phyloP scores from a whole-genome alignment of 2,113 vertebrate genomes.

The Piaya cayana region DNA sequence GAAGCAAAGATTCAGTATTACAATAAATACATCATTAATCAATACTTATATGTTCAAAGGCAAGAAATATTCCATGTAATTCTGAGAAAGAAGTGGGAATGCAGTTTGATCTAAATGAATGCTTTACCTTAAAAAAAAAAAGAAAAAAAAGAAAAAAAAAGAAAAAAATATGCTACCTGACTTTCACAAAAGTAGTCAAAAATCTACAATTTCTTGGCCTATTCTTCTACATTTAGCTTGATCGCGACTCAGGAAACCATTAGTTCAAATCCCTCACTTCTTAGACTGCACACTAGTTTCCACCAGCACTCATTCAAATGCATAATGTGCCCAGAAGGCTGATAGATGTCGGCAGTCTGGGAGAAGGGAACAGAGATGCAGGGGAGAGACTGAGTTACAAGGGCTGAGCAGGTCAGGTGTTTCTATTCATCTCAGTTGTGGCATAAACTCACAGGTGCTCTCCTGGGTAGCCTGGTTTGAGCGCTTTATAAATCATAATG shows the following conservation, averaged over 20 bases:
- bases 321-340: background rate
- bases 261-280: background rate
- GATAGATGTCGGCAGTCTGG: background rate
- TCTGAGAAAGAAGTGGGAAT: conserved; percentile 34
- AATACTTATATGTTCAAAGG: conserved; percentile 71
- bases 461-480: background rate
- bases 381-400: background rate
- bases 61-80: conserved; percentile 59
- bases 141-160: background rate
- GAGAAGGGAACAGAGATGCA: rapidly evolving
- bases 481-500: conserved; percentile 33
- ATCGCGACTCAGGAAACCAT: background rate
- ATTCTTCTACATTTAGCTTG: background rate
- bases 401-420: background rate
- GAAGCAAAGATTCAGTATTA: conserved; percentile 66
- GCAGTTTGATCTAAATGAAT: conserved; percentile 64
- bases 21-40: conserved; percentile 73
- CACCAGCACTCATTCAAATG: background rate
- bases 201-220: background rate
- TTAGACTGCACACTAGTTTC: background rate
- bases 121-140: conserved; percentile 28
- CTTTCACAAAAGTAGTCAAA: background rate
- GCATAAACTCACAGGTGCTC: background rate
- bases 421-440: background rate
- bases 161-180: background rate